Conservation (phyloP, 2,888 invertebrate species). For the Ectemnius lituratus region DNA sequence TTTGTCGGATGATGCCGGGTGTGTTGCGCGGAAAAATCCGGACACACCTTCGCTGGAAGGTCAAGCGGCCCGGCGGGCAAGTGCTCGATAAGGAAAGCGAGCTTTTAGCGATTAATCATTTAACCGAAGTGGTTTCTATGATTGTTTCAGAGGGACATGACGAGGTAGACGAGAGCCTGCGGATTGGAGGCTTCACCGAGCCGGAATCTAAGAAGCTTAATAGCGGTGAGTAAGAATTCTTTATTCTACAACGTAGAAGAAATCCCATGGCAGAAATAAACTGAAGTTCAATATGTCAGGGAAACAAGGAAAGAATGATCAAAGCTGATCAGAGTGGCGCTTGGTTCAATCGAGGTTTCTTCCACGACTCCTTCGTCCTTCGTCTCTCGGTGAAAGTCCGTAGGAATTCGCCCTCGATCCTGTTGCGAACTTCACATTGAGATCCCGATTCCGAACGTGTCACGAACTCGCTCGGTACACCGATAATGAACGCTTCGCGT, state of each 20-base stretch:
- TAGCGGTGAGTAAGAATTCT: too few species aligned
- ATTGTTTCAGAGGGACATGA: slow-evolving; percentile 65
- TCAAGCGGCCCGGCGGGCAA: neutral
- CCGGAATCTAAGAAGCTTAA: slow-evolving; percentile 64
- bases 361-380: slow-evolving; percentile 56
- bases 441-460: slow-evolving; percentile 58
- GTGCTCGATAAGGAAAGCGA: neutral
- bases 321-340: neutral
- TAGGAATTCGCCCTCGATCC: slow-evolving; percentile 65
- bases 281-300: slow-evolving; percentile 24
- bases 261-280: too few species aligned
- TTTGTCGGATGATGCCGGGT: too few species aligned
- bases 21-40: too few species aligned
- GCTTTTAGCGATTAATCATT: neutral
- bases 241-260: too few species aligned
- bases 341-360: slow-evolving; percentile 2
- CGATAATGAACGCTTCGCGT: slow-evolving; percentile 55
- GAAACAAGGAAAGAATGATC: slow-evolving; percentile 14
- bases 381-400: slow-evolving; percentile 62
- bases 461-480: slow-evolving; percentile 52
- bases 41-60: too few species aligned
- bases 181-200: slow-evolving; percentile 59
- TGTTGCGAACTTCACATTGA: slow-evolving; percentile 68
- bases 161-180: slow-evolving; percentile 63
- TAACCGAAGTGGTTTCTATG: slow-evolving; percentile 17